These are phyloP conservation scores for Glareola pratincola DNA, from an alignment of 2,113 vertebrate species.

Conservation along the genomic window DNA sequence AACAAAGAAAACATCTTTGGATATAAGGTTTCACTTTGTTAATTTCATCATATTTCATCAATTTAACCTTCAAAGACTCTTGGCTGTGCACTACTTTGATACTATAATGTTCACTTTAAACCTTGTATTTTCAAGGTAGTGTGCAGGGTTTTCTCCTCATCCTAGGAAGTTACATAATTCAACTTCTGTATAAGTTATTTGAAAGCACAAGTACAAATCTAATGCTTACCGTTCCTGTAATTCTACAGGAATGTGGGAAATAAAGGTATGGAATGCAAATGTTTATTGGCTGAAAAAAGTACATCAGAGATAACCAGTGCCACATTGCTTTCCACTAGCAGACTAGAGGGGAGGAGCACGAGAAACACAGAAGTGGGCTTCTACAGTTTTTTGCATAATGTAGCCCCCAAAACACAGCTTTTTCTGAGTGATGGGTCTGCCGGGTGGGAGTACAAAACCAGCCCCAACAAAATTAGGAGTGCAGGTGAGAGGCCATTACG, in stretches of 20 bases:
- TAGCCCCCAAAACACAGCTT: not conserved
- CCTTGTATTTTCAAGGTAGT: not conserved
- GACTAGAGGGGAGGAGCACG: not conserved
- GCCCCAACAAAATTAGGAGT: not conserved
- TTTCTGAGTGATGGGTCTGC: not conserved
- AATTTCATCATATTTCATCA: not conserved
- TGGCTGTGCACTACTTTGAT: not conserved
- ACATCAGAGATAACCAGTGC: not conserved
- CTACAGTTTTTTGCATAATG: not conserved
- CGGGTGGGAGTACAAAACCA: not conserved
- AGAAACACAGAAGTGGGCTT: not conserved
- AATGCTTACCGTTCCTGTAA: not conserved
- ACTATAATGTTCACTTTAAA: not conserved
- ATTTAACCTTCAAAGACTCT: not conserved
- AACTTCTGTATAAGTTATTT: not conserved
- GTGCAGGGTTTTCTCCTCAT: not conserved
- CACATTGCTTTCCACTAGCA: not conserved
- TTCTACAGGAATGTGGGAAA: not conserved
- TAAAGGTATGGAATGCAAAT: not conserved
- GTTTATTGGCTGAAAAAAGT: not conserved
- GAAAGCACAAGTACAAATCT: not conserved
- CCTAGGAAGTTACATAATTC: not conserved
- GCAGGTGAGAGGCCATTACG: not conserved
- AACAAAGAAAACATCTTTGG: constrained; percentile 7
- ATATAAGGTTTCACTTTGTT: not conserved